Conservation (phyloP, 1,140 invertebrate genomes). For the Harpegnathos saltator region DNA sequence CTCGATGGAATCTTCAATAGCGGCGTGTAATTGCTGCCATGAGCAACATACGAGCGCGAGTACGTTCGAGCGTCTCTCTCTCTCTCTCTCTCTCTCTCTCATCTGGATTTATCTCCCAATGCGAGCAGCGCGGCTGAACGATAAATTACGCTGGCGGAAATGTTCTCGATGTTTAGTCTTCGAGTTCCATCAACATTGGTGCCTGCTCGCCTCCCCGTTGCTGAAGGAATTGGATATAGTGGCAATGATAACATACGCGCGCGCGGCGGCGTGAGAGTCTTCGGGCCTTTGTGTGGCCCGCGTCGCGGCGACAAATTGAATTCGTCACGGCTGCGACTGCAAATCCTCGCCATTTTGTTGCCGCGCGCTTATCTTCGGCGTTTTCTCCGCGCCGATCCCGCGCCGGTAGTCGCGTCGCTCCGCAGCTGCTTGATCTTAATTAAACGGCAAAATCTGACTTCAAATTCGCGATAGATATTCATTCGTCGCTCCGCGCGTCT, state of each 20-base stretch:
- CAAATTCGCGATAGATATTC: constrained; percentile 53
- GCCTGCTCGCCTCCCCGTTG: constrained; percentile 41
- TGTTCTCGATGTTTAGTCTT: constrained; percentile 59
- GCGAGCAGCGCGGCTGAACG: constrained; percentile 19
- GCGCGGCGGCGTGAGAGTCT: constrained; percentile 40
- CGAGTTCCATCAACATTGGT: constrained; percentile 55
- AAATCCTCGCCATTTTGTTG: constrained; percentile 58
- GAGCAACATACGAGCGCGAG: neutral
- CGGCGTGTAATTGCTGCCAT: constrained; percentile 9
- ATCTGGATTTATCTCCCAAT: constrained; percentile 39
- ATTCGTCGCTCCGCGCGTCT: constrained; percentile 36
- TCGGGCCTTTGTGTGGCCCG: constrained; percentile 48
- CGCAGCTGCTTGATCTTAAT: constrained; percentile 59
- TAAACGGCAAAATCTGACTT: constrained; percentile 53
- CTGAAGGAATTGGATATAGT: constrained; percentile 57
- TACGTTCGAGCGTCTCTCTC: constrained; percentile 4
- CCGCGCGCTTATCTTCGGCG: constrained; percentile 50
- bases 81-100: too few species aligned
- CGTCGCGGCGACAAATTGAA: constrained; percentile 55
- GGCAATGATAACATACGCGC: constrained; percentile 54
- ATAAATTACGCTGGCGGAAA: constrained; percentile 55
- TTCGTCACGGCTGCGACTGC: constrained; percentile 51
- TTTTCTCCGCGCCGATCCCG: constrained; percentile 23
- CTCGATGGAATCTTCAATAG: neutral
- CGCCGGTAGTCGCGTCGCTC: neutral